Base-by-base conservation (phyloP, 2,113 vertebrate genomes). In the Zosterops borbonicus region DNA sequence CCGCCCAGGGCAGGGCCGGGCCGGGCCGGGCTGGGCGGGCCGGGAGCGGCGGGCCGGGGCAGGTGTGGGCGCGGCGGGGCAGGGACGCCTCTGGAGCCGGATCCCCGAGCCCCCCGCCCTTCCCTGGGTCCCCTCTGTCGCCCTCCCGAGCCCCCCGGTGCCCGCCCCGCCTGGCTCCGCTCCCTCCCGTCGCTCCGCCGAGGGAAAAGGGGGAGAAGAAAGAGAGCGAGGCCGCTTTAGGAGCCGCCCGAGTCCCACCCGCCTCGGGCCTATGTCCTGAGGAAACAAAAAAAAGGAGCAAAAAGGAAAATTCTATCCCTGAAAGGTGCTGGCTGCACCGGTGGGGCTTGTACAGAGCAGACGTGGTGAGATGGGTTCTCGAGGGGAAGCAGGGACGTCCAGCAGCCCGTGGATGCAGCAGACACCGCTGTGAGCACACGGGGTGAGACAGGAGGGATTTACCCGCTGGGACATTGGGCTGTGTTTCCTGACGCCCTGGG, bases 281-380 rank as follows among this genome's bases (percentile, higher is more conserved):
- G 18, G 12, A 1, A 0, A 2, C n/a, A 49, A 28, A 9, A 9
- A 49, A 9, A 41, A 3, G 4, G 1, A 12, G 6, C 0, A 2
- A 8, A 60, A 29, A 10, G 19, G 33, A 39, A 35, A 83, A 53
- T 14, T 42, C 6, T 35, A 35, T 6, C 28, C 2, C 42, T 11
- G 52, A 12, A 74, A 29, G 0, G 16, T 3, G 15, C 39, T 59
- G 83, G 53, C 14, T 55, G 59, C 35, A 2, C 5, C 18, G 29
- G 22, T 3, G 3, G 49, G 6, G 11, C 2, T 59, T 9, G 15
- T 15, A 44, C 24, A 6, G 39, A 46, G 65, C 31, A 21, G 52
- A 6, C 1, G 2, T 2, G 2, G 13, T 0, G 22, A 12, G 67
- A 7, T 14, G 3, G 3, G 12, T 6, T 31, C 12, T 2, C 29